A percentile compares a stretch with the other conserved stretches of the same genome.
Conservation (phyloP, 92 coral and sea anemone genomes). For the Diadumene lineata region DNA sequence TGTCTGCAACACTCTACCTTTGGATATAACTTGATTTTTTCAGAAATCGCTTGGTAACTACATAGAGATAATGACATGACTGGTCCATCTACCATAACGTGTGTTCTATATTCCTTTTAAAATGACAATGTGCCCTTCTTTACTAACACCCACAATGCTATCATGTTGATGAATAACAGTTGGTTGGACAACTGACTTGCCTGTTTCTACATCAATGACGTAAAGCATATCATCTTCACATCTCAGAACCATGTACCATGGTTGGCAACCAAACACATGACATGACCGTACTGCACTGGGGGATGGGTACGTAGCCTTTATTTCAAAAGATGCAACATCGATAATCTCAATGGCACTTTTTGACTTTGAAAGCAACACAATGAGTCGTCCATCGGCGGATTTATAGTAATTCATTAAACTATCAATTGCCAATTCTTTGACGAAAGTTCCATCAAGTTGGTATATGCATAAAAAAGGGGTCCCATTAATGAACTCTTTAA, state of each 20-base stretch:
- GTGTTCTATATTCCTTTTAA: too few relatives aligned
- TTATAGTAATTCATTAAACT: not conserved
- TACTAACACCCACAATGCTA: not conserved
- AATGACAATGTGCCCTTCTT: slow-evolving; percentile 8
- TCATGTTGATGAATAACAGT: not conserved
- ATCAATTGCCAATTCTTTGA: not conserved
- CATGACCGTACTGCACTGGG: slow-evolving; percentile 1
- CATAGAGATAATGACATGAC: too few relatives aligned
- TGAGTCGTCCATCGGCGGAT: not conserved
- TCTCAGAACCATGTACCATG: slow-evolving; percentile 12
- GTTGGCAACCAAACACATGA: slow-evolving; percentile 9
- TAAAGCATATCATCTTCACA: slow-evolving; percentile 5
- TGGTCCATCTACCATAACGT: too few relatives aligned
- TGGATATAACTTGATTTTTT: too few relatives aligned
- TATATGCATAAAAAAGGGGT: not conserved
- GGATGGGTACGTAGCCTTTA: not conserved
- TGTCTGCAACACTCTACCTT: too few relatives aligned
- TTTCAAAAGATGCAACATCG: not conserved
- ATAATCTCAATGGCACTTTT: not conserved
- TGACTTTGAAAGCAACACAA: not conserved
- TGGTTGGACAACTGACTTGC: not conserved
- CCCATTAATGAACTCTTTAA: not conserved
- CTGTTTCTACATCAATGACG: slow-evolving; percentile 17
- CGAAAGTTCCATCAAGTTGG: slow-evolving; percentile 7
- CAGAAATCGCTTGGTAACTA: too few relatives aligned